Evolutionary conservation across 2,888 invertebrate genomes (phyloP), one percentile per base, ranked within the genome.

Genomic region (Drosophila greeni): DNA sequence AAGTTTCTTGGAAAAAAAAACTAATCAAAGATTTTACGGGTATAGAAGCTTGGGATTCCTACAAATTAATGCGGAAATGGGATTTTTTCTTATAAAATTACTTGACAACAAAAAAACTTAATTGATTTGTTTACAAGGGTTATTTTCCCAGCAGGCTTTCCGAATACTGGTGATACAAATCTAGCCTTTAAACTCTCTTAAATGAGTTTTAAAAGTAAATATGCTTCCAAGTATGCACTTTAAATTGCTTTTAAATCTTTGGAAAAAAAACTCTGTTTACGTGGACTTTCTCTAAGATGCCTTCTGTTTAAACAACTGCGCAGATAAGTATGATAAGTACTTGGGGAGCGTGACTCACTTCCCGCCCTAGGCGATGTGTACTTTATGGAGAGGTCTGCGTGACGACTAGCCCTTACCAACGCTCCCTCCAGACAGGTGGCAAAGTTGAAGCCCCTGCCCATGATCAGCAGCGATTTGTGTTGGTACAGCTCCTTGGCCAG

Each of bases 371-470:
- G 6, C 11, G 42, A 42, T 42, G 42, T 42, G 24, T 24, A 31
- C 29, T 45, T 29, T 14, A 8, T 8, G 18, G 16, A 3, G 3
- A 12, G 12, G 1, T 16, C 11, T 0, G 5, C 14, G 8, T 36
- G 1, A 3, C 2, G 3, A n/a, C 16, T 11, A 12, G 3, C 26
- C 29, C 33, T 60, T 60, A 60, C 59, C 3, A 97, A 90, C 23
- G 96, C 96, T 58, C 98, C 99, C 90, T 99, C 99, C 84, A 99
- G 91, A 87, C 99, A 99, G 3, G 99, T 99, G 31, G 99, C 97
- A 85, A 95, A 99, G 89, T 99, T 99, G 89, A 96, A 99, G 47
- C 99, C 99, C 67, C 99, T 92, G 49, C 99, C 99, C 98, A 99
- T 99, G 67, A 99, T 97, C 42, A 99, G 91, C 64, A 99, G 90